Percentiles rank a stretch among this genome's conserved stretches.
These are phyloP conservation scores for Tenebrio molitor DNA, from an alignment of 1,140 invertebrate genomes.

Conservation along the genomic window DNA sequence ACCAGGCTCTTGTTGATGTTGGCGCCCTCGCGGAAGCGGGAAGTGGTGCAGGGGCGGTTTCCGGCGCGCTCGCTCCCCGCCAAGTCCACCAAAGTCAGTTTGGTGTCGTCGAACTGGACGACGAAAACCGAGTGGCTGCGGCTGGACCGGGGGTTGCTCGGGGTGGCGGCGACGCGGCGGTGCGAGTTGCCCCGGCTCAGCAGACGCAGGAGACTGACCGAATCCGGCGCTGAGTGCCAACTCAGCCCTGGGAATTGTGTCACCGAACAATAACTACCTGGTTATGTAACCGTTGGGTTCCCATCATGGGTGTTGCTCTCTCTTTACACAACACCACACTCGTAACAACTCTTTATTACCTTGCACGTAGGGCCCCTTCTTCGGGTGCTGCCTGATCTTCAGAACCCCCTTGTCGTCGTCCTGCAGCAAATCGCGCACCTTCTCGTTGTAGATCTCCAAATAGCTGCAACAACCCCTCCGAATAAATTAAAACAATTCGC, in stretches of 20 bases:
- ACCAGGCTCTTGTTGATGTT: conserved; percentile 88
- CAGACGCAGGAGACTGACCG: conserved; percentile 66
- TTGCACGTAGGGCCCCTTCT: conserved; percentile 90
- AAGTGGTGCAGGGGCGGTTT: conserved; percentile 56
- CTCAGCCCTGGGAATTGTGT: conserved; percentile 68
- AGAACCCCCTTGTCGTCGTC: conserved; percentile 66
- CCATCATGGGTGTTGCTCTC: conserved; percentile 8
- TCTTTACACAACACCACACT: too few relatives aligned
- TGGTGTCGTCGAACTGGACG: conserved; percentile 66
- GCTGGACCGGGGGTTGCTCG: conserved; percentile 71
- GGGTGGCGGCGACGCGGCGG: conserved; percentile 69
- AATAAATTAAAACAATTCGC: conserved; percentile 27
- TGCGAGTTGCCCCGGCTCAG: conserved; percentile 68
- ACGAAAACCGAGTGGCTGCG: conserved; percentile 77
- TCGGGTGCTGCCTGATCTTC: conserved; percentile 87
- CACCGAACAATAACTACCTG: background rate
- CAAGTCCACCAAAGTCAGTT: conserved; percentile 78
- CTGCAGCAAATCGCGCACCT: conserved; percentile 80
- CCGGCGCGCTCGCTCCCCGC: conserved; percentile 70
- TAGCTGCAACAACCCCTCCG: conserved; percentile 71
- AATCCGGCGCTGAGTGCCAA: conserved; percentile 68
- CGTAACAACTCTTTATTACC: too few relatives aligned
- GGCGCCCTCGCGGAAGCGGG: conserved; percentile 79
- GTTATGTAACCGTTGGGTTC: conserved; percentile 18
- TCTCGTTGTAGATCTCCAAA: conserved; percentile 90